phyloP scores from a whole-genome alignment of 2,797 vertebrate species.

The Tragelaphus eurycerus region DNA sequence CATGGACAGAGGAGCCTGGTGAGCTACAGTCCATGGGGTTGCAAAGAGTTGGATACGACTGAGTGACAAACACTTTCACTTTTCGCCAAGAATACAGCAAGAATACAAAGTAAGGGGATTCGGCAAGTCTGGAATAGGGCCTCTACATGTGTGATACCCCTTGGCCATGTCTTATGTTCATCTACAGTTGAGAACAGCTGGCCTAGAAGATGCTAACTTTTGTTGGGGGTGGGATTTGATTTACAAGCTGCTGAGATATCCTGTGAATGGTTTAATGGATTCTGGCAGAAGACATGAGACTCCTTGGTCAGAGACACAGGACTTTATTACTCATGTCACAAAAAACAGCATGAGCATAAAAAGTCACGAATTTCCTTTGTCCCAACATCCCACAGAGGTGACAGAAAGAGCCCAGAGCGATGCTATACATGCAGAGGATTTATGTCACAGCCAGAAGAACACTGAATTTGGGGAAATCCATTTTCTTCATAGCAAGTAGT shows the following conservation, averaged over 20 bases:
- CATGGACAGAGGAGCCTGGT: neutral
- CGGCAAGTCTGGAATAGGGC: neutral
- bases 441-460: neutral
- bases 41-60: neutral
- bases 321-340: neutral
- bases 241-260: neutral
- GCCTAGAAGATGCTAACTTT: neutral
- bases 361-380: neutral
- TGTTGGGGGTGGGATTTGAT: neutral
- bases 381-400: neutral
- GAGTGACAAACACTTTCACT: neutral
- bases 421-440: neutral
- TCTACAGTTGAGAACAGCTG: neutral
- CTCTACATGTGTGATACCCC: neutral
- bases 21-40: neutral
- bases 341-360: neutral
- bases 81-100: neutral
- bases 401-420: neutral
- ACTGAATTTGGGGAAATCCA: neutral
- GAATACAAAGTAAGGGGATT: neutral
- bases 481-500: neutral
- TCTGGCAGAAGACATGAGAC: neutral
- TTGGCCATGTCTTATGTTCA: neutral
- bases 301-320: neutral
- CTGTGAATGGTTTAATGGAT: neutral